Evolutionary conservation across 2,888 invertebrate genomes (phyloP).

Genomic region (Morpho deidamia): DNA sequence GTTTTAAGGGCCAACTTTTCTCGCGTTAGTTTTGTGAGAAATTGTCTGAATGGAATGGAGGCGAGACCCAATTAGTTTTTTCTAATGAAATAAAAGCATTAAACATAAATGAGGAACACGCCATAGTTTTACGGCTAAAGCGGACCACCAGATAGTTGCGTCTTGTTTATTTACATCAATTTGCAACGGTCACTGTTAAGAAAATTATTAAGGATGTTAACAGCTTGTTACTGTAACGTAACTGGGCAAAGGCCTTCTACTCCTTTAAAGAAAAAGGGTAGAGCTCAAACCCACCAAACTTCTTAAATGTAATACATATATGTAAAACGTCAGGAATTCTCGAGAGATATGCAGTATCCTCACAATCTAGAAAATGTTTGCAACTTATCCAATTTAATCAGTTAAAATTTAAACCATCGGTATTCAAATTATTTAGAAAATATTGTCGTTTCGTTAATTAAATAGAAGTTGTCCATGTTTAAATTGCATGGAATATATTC

Average conservation of each 20-base stretch:
- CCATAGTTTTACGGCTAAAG: slow-evolving; percentile 5
- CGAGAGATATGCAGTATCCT: too few relatives aligned
- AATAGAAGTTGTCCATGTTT: too few relatives aligned
- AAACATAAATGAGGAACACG: slow-evolving; percentile 30
- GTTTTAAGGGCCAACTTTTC: slow-evolving; percentile 49
- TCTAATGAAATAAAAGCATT: slow-evolving; percentile 33
- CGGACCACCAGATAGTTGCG: slow-evolving; percentile 22
- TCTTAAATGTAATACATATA: too few relatives aligned
- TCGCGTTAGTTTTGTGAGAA: slow-evolving; percentile 50
- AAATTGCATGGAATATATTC: too few relatives aligned
- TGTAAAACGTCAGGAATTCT: neutral
- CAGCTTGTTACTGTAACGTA: neutral
- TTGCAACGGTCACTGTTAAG: neutral
- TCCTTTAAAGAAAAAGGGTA: too few relatives aligned
- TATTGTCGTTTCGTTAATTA: too few relatives aligned
- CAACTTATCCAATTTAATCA: too few relatives aligned
- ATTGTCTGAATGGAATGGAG: slow-evolving; percentile 34
- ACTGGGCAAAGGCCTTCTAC: too few relatives aligned
- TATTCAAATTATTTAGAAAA: too few relatives aligned
- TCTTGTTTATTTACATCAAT: neutral
- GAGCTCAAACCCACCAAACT: too few relatives aligned
- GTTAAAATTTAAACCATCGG: too few relatives aligned
- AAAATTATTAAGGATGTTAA: neutral
- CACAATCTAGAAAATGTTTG: too few relatives aligned
- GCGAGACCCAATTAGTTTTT: slow-evolving; percentile 40